Evolutionary conservation across 2,113 vertebrate genomes (phyloP), one percentile per base, ranked within the genome.

Genomic region (Columbina picui): DNA sequence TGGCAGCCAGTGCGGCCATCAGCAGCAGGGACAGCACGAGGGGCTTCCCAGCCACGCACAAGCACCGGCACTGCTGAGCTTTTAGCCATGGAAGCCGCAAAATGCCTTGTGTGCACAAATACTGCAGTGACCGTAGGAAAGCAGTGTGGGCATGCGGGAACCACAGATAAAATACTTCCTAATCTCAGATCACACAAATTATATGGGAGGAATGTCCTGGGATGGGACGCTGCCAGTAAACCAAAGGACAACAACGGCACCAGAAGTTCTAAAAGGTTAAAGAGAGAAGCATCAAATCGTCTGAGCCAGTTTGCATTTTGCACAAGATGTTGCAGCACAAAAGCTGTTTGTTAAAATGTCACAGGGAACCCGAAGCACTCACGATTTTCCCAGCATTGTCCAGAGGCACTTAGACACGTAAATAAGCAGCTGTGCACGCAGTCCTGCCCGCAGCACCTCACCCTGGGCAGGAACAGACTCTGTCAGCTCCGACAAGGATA

Each of bases 81-180:
- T 68, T 63, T 14, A 55, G 38, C 34, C 1, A 1, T 10, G 16
- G 3, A 45, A 90, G 19, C 12, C 13, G 38, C 57, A 76, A 61
- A 87, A 87, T 12, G 29, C 53, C 29, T 76, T 12, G 49, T 63
- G 68, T 47, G 34, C 21, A 5, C 1, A 9, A 22, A 25, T 45
- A 53, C 63, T 9, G 9, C 52, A 27, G n/a, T 11, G 13, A 57
- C 11, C 12, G 26, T 27, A 45, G 34, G 32, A 59, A 45, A 75
- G n/a, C 32, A 75, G 61, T 2, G 45, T 27, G 30, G 14, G 14
- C 75, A 76, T 0, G 0, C 9, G 4, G 27, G 14, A 69, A 3
- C 29, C 1, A 0, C 7, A 26, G 45, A 55, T 50, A 47, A n/a
- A 21, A 11, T 15, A 32, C 27, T 50, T 49, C 34, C 38, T 41